Evolutionary conservation across 2,888 invertebrate genomes (phyloP).

Genomic region (Eledona agricola): DNA sequence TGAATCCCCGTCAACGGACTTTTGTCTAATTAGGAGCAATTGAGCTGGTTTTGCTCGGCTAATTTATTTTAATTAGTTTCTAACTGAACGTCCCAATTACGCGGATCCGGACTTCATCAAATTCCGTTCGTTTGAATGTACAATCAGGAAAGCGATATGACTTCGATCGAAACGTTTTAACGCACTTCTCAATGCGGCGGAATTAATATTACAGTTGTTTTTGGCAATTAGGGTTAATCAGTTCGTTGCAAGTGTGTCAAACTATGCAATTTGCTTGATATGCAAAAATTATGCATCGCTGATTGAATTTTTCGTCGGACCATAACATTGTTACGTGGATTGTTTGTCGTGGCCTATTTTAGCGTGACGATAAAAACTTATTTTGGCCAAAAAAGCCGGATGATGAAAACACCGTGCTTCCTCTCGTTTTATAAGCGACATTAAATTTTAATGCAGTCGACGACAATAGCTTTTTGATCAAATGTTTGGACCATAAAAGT

Average conservation of each 20-base stretch:
- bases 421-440: conserved; percentile 2
- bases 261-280: conserved; percentile 6
- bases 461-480: conserved; percentile 7
- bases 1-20: too few relatives aligned
- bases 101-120: too few relatives aligned
- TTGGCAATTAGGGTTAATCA: too few relatives aligned
- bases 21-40: conserved; percentile 25
- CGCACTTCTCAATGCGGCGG: too few relatives aligned
- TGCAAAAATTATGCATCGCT: conserved; percentile 18
- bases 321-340: conserved; percentile 1
- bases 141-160: too few relatives aligned
- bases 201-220: too few relatives aligned
- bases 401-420: conserved; percentile 9
- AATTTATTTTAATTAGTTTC: conserved; percentile 26
- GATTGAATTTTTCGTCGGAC: conserved; percentile 11
- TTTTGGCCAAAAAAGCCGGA: conserved; percentile 11
- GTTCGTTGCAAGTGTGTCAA: too few relatives aligned
- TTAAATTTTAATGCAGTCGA: not conserved
- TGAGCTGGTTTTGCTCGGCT: conserved; percentile 28
- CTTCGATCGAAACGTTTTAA: too few relatives aligned
- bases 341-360: too few relatives aligned
- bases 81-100: too few relatives aligned
- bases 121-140: conserved; percentile 11
- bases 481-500: conserved; percentile 6
- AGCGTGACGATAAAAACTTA: too few relatives aligned